Evolutionary conservation across 2,888 invertebrate species (phyloP).

Genomic region (Serripes groenlandicus): DNA sequence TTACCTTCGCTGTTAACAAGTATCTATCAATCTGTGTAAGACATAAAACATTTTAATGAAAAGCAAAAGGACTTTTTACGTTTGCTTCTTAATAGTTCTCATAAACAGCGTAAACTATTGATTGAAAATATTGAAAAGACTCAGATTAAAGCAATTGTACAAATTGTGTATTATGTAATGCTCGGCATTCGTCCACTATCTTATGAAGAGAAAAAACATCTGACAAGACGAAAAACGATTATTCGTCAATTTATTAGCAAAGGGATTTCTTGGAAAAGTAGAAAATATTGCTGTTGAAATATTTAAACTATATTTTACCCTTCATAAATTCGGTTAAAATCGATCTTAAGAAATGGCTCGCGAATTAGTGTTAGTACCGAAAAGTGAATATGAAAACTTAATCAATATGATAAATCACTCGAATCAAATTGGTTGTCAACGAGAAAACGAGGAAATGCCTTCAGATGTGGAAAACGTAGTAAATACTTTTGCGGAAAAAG

Average conservation of each 20-base stretch:
- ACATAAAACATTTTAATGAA: slow-evolving; percentile 21
- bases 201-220: slow-evolving; percentile 28
- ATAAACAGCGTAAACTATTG: slow-evolving; percentile 26
- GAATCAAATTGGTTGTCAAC: slow-evolving; percentile 39
- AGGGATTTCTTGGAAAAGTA: slow-evolving; percentile 25
- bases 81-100: slow-evolving; percentile 20
- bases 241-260: slow-evolving; percentile 50
- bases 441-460: not conserved
- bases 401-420: not conserved
- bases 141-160: slow-evolving; percentile 40
- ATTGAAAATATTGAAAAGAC: slow-evolving; percentile 30
- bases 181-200: slow-evolving; percentile 14
- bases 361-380: slow-evolving; percentile 49
- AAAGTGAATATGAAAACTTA: slow-evolving; percentile 40
- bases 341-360: slow-evolving; percentile 45
- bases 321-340: slow-evolving; percentile 23
- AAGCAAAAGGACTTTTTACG: slow-evolving; percentile 37
- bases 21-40: slow-evolving; percentile 31
- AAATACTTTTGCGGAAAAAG: no score
- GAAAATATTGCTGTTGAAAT: slow-evolving; percentile 35
- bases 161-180: slow-evolving; percentile 48
- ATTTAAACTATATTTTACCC: slow-evolving; percentile 38
- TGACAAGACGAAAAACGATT: slow-evolving; percentile 41
- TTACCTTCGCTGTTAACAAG: slow-evolving; percentile 58
- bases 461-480: no score